Base-by-base conservation (phyloP, 2,797 vertebrate genomes). In the Channa striata region DNA sequence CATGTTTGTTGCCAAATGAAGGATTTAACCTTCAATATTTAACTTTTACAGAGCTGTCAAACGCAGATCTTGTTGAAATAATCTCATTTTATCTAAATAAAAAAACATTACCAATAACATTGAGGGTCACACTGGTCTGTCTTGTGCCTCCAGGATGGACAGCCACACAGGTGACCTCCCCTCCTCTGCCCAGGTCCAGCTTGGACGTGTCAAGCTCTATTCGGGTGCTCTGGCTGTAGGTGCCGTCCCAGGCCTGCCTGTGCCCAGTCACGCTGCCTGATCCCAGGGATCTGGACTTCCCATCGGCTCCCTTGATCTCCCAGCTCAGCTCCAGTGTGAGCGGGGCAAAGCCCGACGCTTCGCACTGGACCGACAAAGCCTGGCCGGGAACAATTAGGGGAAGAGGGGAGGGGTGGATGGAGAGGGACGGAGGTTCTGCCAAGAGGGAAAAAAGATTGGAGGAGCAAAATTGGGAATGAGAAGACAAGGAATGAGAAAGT, bases 271-370 rank as follows among this genome's bases (percentile, higher is more conserved):
- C 48, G 60, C 93, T 93, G 51, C 83, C 89, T 13, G 82, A 74
- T 23, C 56, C 88, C 75, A 89, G 88, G 14, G 63, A 13, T 0
- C 34, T 81, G 57, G 66, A 65, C 71, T 73, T 83, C 42, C 90
- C 93, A 0, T 92, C 82, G 0, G 81, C 62, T 0, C 78, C 90
- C 78, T 74, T 88, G 51, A 93, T 95, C 93, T 96, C 91, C 92
- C 87, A 97, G 88, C 44, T 81, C 72, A 95, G 75, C 10, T 94
- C 84, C 87, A 96, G 86, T 6, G 90, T 71, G 1, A 94, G 88
- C 8, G 96, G 96, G 11, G 89, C 90, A 23, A 96, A 96, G 62
- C 94, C 94, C 0, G 94, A 93, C 5, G 95, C 89, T 1, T 94
- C 92, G 36, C 96, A 97, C 61, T 90, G 77, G 64, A 96, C 59